phyloP scores from a whole-genome alignment of 2,888 invertebrate genomes.

The Lobophora halterata region DNA sequence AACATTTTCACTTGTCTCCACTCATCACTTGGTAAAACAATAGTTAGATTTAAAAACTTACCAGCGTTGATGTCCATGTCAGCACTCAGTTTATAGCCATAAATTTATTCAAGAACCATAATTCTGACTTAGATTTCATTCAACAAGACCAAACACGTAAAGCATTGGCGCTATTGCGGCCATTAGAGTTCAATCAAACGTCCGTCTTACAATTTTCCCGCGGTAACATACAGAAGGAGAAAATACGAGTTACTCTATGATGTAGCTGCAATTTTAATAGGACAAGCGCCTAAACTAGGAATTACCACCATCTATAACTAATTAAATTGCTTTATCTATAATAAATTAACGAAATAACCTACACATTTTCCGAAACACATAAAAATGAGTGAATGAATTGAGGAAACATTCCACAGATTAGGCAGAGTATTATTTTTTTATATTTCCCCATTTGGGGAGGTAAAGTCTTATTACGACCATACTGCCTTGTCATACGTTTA shows the following conservation, averaged over 20 bases:
- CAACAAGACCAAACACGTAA: constrained; percentile 64
- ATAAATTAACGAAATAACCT: constrained; percentile 24
- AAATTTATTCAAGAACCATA: constrained; percentile 47
- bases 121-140: constrained; percentile 53
- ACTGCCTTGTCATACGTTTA: too few relatives aligned
- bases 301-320: too few relatives aligned
- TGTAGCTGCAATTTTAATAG: neutral
- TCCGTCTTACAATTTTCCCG: constrained; percentile 76
- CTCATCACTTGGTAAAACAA: neutral
- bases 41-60: constrained; percentile 40
- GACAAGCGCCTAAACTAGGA: too few relatives aligned
- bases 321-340: constrained; percentile 8
- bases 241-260: constrained; percentile 3
- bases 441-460: too few relatives aligned
- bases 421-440: too few relatives aligned
- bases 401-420: too few relatives aligned
- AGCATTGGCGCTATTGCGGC: constrained; percentile 80
- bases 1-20: too few relatives aligned
- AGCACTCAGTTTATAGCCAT: constrained; percentile 51
- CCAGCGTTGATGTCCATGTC: constrained; percentile 78
- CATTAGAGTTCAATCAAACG: constrained; percentile 74
- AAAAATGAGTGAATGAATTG: constrained; percentile 10
- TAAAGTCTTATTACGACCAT: too few relatives aligned
- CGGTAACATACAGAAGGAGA: constrained; percentile 52
- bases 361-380: constrained; percentile 9